A percentile compares a stretch with the other conserved stretches of the same genome.
phyloP scores from a whole-genome alignment of 2,888 invertebrate genomes.

The Salpingus planirostris region DNA sequence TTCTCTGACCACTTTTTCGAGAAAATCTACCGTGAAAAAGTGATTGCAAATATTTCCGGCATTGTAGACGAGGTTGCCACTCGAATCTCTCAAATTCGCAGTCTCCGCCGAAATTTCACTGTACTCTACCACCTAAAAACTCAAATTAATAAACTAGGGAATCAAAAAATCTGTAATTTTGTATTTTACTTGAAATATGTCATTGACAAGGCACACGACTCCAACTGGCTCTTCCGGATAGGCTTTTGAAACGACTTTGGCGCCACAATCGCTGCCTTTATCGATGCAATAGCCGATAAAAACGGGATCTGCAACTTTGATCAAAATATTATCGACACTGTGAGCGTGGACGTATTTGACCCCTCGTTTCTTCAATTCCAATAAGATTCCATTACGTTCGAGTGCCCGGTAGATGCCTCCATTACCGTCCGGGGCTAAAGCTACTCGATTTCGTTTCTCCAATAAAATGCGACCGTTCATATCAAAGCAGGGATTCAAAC shows the following conservation, averaged over 20 bases:
- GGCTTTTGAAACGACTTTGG: conserved; percentile 88
- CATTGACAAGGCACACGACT: conserved; percentile 86
- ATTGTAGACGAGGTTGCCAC: conserved; percentile 77
- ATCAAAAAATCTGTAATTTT: not conserved
- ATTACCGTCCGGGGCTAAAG: conserved; percentile 87
- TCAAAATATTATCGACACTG: conserved; percentile 96
- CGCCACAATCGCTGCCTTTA: conserved; percentile 86
- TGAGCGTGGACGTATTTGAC: conserved; percentile 89
- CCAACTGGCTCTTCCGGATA: conserved; percentile 88
- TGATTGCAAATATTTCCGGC: conserved; percentile 98
- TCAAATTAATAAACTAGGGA: not conserved
- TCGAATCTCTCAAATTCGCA: conserved; percentile 64
- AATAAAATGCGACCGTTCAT: conserved; percentile 89
- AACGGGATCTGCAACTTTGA: conserved; percentile 94
- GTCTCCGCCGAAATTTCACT: conserved; percentile 85
- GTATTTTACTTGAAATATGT: conserved; percentile 65
- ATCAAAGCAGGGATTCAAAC: conserved; percentile 85
- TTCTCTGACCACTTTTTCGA: conserved; percentile 60
- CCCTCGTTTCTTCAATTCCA: conserved; percentile 69
- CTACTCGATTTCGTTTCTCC: conserved; percentile 68
- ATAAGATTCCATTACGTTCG: conserved; percentile 61
- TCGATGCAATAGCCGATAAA: conserved; percentile 90
- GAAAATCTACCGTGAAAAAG: conserved; percentile 83
- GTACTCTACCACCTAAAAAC: conserved; percentile 71
- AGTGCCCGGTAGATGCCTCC: conserved; percentile 80